Conservation (phyloP, 2,888 invertebrate species). For the Notodonta dromedarius region DNA sequence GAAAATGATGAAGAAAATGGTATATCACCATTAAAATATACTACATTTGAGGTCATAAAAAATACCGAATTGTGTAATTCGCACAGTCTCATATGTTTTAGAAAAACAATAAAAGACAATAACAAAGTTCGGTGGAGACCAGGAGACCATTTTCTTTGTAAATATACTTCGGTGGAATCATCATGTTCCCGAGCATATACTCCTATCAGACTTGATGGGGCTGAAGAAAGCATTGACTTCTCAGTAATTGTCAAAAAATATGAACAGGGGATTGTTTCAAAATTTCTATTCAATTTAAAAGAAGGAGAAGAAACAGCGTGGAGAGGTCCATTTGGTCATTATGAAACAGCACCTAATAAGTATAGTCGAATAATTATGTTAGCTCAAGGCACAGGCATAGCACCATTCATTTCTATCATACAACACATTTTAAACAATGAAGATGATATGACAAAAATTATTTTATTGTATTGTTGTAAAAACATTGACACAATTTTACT, state of each 20-base stretch:
- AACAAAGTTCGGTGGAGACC: slow-evolving; percentile 63
- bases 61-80: slow-evolving; percentile 45
- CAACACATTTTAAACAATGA: slow-evolving; percentile 86
- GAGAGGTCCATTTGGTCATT: slow-evolving; percentile 90
- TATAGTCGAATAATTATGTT: slow-evolving; percentile 73
- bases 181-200: slow-evolving; percentile 70
- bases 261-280: slow-evolving; percentile 84
- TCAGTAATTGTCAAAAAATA: slow-evolving; percentile 86
- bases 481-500: slow-evolving; percentile 84
- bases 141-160: slow-evolving; percentile 72
- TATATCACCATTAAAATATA: slow-evolving; percentile 66
- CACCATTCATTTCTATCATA: slow-evolving; percentile 87
- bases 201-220: slow-evolving; percentile 52
- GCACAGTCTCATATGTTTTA: slow-evolving; percentile 62
- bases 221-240: slow-evolving; percentile 68
- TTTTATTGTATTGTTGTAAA: slow-evolving; percentile 86
- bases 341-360: slow-evolving; percentile 68
- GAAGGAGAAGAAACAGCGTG: slow-evolving; percentile 83
- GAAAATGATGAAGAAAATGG: slow-evolving; percentile 49
- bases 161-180: slow-evolving; percentile 43
- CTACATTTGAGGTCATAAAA: slow-evolving; percentile 54
- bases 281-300: slow-evolving; percentile 73
- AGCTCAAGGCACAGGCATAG: slow-evolving; percentile 90
- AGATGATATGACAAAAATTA: slow-evolving; percentile 86
- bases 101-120: slow-evolving; percentile 28